Conservation (phyloP, 2,888 invertebrate species). For the Leptarthrus brevirostris region DNA sequence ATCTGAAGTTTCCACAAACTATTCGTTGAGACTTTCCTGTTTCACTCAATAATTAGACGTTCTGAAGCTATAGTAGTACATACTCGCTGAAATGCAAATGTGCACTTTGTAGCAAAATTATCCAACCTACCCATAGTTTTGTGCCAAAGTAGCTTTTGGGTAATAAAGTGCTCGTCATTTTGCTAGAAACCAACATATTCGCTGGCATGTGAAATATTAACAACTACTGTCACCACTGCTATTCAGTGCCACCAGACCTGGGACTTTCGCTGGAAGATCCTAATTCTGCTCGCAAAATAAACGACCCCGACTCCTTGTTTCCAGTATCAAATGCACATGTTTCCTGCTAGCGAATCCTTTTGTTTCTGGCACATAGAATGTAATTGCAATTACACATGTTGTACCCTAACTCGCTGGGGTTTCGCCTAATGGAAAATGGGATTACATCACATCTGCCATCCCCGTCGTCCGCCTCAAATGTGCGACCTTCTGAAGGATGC, state of each 20-base stretch:
- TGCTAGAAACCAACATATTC: constrained; percentile 35
- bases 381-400: constrained; percentile 45
- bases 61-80: background rate
- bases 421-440: constrained; percentile 22
- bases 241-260: constrained; percentile 5
- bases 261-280: background rate
- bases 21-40: constrained; percentile 10
- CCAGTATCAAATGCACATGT: constrained; percentile 42
- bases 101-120: constrained; percentile 8
- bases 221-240: constrained; percentile 32
- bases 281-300: constrained; percentile 14
- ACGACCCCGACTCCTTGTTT: constrained; percentile 32
- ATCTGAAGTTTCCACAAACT: constrained; percentile 23
- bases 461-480: background rate
- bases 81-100: background rate
- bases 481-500: constrained; percentile 14
- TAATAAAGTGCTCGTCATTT: constrained; percentile 31
- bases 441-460: constrained; percentile 16
- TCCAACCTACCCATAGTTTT: background rate
- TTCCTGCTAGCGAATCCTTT: constrained; percentile 38
- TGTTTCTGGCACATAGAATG: constrained; percentile 33
- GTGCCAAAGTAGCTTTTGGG: constrained; percentile 6
- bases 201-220: constrained; percentile 34
- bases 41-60: constrained; percentile 12
- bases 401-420: constrained; percentile 31